A percentile compares a stretch with the other conserved stretches of the same genome.
phyloP scores from a whole-genome alignment of 2,113 vertebrate species.

The Python bivittatus region DNA sequence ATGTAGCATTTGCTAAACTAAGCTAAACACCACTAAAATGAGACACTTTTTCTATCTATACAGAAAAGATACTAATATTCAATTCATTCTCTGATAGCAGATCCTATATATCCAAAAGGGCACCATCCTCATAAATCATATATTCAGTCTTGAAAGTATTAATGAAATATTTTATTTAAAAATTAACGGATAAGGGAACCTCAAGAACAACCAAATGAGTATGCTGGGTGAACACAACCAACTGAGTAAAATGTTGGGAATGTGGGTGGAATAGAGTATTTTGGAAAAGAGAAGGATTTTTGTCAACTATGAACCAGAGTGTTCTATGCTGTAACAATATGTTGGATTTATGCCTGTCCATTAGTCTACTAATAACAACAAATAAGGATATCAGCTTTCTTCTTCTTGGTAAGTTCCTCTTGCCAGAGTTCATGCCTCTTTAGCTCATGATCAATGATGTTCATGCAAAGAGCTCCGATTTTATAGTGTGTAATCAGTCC shows the following conservation, averaged over 20 bases:
- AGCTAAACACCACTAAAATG: background rate
- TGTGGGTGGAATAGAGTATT: too few species aligned
- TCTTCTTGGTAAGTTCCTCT: constrained; percentile 92
- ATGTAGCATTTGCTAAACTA: background rate
- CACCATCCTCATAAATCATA: background rate
- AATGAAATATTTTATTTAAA: background rate
- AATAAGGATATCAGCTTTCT: constrained; percentile 91
- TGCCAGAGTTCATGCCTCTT: constrained; percentile 94
- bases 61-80: background rate
- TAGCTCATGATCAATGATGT: constrained; percentile 92
- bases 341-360: background rate
- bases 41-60: background rate
- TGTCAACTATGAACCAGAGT: background rate
- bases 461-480: constrained; percentile 92
- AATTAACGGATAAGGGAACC: background rate
- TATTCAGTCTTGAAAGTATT: background rate
- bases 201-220: background rate
- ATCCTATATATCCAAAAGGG: background rate
- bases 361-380: background rate
- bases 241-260: background rate
- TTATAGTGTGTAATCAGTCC: constrained; percentile 92
- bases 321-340: background rate
- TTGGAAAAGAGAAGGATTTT: too few species aligned
- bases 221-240: background rate
- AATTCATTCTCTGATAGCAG: background rate